These are phyloP conservation scores for Nomada ferruginata DNA, from an alignment of 2,888 invertebrate genomes.

Conservation along the genomic window DNA sequence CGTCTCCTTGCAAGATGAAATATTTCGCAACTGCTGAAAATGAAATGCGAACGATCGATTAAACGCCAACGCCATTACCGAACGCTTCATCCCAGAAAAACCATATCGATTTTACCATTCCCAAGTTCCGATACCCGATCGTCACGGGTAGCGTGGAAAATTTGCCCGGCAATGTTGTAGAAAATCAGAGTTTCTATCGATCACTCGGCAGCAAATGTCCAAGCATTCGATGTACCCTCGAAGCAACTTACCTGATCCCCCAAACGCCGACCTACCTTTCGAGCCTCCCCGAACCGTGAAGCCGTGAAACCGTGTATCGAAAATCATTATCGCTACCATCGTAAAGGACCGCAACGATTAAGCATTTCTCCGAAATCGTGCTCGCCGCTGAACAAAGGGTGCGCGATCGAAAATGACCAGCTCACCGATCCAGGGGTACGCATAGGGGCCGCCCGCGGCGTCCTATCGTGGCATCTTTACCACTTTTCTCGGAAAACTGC, in stretches of 20 bases:
- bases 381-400: not conserved
- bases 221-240: conserved; percentile 34
- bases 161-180: conserved; percentile 38
- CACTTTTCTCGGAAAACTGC: conserved; percentile 50
- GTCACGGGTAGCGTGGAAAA: conserved; percentile 31
- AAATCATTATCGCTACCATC: not conserved
- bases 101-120: conserved; percentile 19
- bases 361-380: not conserved
- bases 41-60: too few relatives aligned
- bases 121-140: conserved; percentile 15
- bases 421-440: conserved; percentile 13
- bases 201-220: conserved; percentile 38
- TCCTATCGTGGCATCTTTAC: conserved; percentile 51
- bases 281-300: not conserved
- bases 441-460: conserved; percentile 2
- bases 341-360: not conserved
- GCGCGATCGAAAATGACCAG: not conserved
- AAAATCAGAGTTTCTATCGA: conserved; percentile 53
- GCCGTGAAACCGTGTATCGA: not conserved
- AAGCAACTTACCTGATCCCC: not conserved
- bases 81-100: not conserved
- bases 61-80: not conserved
- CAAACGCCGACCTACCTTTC: not conserved
- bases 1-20: not conserved
- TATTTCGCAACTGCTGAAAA: not conserved